These are phyloP conservation scores for Lumbricus terrestris DNA, from an alignment of 2,888 invertebrate species.

Conservation along the genomic window DNA sequence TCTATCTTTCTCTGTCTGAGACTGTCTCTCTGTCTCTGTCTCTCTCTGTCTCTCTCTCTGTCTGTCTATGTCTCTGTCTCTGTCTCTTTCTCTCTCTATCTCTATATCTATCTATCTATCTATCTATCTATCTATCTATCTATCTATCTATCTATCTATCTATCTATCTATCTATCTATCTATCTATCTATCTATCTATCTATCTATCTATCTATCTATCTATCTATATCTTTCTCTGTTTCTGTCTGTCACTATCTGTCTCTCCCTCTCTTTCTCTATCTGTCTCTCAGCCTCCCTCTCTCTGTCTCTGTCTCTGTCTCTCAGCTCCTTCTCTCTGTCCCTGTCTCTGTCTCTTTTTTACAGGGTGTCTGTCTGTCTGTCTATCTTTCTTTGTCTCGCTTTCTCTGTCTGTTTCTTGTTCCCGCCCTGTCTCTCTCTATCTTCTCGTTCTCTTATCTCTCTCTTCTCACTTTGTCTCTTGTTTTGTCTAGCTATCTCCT, in stretches of 20 bases:
- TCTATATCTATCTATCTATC: neutral
- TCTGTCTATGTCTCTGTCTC: slow-evolving; percentile 8
- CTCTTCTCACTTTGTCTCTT: neutral
- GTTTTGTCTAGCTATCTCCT: too few species aligned
- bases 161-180: too few species aligned
- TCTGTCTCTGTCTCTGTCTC: slow-evolving; percentile 6
- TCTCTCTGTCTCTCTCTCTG: too few species aligned
- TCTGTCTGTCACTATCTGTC: slow-evolving; percentile 9
- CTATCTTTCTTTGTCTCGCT: neutral
- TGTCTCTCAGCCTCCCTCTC: neutral
- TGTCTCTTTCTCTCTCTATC: neutral
- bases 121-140: neutral
- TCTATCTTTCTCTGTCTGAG: slow-evolving; percentile 12
- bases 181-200: neutral
- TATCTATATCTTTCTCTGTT: too few species aligned
- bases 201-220: neutral
- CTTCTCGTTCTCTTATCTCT: slow-evolving; percentile 4
- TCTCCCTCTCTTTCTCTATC: neutral
- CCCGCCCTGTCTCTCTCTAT: neutral
- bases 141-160: neutral
- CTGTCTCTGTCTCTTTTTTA: neutral
- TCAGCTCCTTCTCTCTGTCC: neutral
- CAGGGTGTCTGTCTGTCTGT: slow-evolving; percentile 12
- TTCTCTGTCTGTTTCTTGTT: neutral
- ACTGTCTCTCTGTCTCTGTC: slow-evolving; percentile 15